Evolutionary conservation across 1,140 invertebrate species (phyloP).

Genomic region (Trichonephila clavipes): DNA sequence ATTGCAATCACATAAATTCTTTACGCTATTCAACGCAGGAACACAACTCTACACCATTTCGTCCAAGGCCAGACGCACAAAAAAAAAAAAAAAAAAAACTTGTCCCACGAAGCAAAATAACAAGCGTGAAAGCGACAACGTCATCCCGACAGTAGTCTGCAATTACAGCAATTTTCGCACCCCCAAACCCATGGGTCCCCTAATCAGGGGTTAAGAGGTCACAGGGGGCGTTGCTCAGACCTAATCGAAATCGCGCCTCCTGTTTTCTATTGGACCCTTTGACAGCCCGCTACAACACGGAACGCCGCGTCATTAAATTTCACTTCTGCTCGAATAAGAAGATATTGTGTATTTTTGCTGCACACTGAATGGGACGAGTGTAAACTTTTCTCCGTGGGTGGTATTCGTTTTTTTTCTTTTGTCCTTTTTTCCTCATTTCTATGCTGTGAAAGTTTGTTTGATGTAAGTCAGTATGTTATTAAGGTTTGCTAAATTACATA

Average conservation of each 20-base stretch:
- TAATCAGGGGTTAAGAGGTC: conserved; percentile 67
- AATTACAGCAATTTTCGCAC: conserved; percentile 73
- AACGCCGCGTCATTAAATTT: conserved; percentile 57
- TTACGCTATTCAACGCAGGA: not conserved
- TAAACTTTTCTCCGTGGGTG: conserved; percentile 66
- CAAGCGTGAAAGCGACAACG: conserved; percentile 26
- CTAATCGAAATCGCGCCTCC: conserved; percentile 67
- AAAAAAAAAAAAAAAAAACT: too few species aligned
- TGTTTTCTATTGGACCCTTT: conserved; percentile 64
- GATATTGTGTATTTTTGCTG: conserved; percentile 47
- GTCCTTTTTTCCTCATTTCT: not conserved
- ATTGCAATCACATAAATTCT: not conserved
- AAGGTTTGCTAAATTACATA: conserved; percentile 17
- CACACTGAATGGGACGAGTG: not conserved
- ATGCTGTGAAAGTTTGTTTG: conserved; percentile 34
- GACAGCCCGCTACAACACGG: not conserved
- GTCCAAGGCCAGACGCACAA: too few species aligned
- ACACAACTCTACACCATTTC: too few species aligned
- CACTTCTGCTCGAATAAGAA: conserved; percentile 10
- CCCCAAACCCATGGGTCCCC: conserved; percentile 44
- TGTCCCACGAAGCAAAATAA: not conserved
- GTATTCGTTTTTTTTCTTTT: conserved; percentile 29
- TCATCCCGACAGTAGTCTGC: conserved; percentile 48
- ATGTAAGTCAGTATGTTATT: conserved; percentile 5
- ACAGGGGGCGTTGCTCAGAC: conserved; percentile 5